Base-by-base conservation (phyloP, 2,113 vertebrate species). In the Hippocampus abdominalis region DNA sequence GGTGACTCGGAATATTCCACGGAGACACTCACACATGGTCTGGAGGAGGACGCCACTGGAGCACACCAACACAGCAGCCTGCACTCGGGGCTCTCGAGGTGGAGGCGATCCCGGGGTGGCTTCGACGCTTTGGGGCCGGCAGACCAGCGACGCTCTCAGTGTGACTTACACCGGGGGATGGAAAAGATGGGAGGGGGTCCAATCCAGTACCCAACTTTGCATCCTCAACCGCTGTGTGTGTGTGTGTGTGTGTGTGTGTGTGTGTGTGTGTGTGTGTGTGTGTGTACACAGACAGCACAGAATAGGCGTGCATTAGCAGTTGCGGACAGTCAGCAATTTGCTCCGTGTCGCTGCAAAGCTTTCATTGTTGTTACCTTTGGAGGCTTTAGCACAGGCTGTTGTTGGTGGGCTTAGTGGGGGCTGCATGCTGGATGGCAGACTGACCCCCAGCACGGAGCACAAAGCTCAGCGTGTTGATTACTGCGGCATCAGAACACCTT, bases 11-110 rank as follows among this genome's bases (percentile, higher is more conserved):
- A 94, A 92, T 81, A 94, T 88, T 86, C 88, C 86, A 82, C 89
- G 89, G 71, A 93, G 88, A 85, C 92, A 94, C 79, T 93, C 92
- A 75, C 92, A 93, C 93, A 93, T 94, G 88, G 88, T 90, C 81
- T 54, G 66, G 71, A 70, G 72, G 74, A 71, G 71, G 79, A 53
- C 51, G 80, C 54, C 66, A 27, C 71, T 54, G 72, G 68, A 79
- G 81, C 48, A 60, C 76, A 77, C 49, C 0, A 65, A 68, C 25
- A 75, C 74, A 75, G 44, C 72, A 68, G 77, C 80, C 82, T 76
- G 60, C 73, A 25, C 64, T 2, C 76, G 25, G 72, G 78, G 69
- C 32, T 76, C n/a, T 32, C 56, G 62, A 57, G 68, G 66, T 49
- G 23, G 70, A 74, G 68, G 60, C 8, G 23, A 73, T 77, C 71